Evolutionary conservation across 1,140 invertebrate genomes (phyloP), one percentile per base, ranked within the genome.

Genomic region (Nixonia krombeini): DNA sequence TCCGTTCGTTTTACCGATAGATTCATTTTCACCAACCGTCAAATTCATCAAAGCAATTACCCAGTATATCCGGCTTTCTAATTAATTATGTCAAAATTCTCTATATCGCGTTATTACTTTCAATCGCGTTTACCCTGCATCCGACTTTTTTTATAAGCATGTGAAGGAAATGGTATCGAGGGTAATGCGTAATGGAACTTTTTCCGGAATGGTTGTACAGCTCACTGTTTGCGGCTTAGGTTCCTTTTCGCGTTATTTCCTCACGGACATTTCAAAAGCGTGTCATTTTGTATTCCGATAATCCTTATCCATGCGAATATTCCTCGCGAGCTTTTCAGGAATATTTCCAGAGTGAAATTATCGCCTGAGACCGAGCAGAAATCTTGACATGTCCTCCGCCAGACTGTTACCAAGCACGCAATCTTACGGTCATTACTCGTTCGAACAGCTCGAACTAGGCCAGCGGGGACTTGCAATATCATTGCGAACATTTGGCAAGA

Each of bases 341-440:
- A n/a, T n/a, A n/a, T n/a, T n/a, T n/a, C n/a, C n/a, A n/a, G n/a
- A n/a, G n/a, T n/a, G n/a, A 55, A 55, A 49, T 41, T 46, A 57
- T 57, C 53, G 44, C 33, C 9, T 10, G 4, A 15, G 12, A 9
- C 12, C 8, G 15, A 41, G 37, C 15, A 47, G 21, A 47, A 47
- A 58, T 49, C 45, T 29, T 50, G 26, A 58, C 45, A 58, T 41
- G 45, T 58, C 45, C 38, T 42, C 25, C n/a, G n/a, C n/a, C n/a
- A n/a, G n/a, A n/a, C n/a, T n/a, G n/a, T n/a, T n/a, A n/a, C n/a
- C n/a, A n/a, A 58, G 55, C 55, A 50, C 44, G 55, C 45, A 10
- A 58, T 1, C 45, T 49, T 49, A 50, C 37, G 38, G 45, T 44
- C 45, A 42, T 31, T 49, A 37, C 37, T 58, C 35, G 28, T 12